Evolutionary conservation across 2,888 invertebrate genomes (phyloP), one percentile per base, ranked within the genome.

Genomic region (Orthosia incerta): DNA sequence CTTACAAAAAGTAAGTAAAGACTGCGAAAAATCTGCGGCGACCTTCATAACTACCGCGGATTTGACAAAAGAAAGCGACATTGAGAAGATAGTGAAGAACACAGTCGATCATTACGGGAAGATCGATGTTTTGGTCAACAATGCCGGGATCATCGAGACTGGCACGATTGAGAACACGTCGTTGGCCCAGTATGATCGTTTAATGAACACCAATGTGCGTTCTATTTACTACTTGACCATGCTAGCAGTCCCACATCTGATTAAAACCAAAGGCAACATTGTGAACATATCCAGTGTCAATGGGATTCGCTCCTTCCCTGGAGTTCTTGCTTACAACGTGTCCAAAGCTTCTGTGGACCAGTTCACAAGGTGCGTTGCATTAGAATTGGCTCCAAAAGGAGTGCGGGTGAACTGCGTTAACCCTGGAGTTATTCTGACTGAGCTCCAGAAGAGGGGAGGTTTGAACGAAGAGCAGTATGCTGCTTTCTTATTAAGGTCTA

Each of bases 201-300:
- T 99, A 16, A 99, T 99, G 97, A 98, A 98, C 88, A 97, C 98
- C 3, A 99, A 99, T 93, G 98, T 99, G 0, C 97, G 99, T 76
- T 97, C 98, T 0, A 96, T 98, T 23, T 98, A 98, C 90, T 97
- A 98, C 76, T 92, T 99, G 80, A 99, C 98, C 0, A 98, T 98
- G 97, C 92, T 99, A 64, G 98, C 99, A 5, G 98, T 98, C 0
- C 99, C 99, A 0, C 97, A 99, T 94, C 96, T 99, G 26, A 95
- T 98, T 4, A 97, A 97, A 93, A 97, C 97, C 0, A 98, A 98
- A 93, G 99, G 99, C n/a, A 98, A 97, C 84, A 98, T 99, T 86
- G 99, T 99, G 0, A 99, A 99, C 92, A 98, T 99, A 0, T 99
- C 99, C 2, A 99, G 99, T 92, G 99, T 99, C 0, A 98, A 98